Evolutionary conservation across 2,888 invertebrate species (phyloP).

Genomic region (Cryptosula pallasiana): DNA sequence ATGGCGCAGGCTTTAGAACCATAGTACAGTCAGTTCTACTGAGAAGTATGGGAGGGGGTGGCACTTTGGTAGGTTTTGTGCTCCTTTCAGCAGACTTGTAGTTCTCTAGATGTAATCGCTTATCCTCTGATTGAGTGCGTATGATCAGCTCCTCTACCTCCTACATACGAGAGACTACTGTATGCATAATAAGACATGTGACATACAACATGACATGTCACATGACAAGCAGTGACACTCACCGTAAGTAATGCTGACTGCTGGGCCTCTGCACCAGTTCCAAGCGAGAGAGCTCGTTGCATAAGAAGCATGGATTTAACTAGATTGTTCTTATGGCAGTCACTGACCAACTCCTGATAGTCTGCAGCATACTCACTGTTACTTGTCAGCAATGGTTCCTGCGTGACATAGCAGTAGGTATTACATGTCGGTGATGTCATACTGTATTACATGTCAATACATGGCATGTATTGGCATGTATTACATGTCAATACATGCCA

Average conservation of each 20-base stretch:
- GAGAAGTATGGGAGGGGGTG: slow-evolving; percentile 47
- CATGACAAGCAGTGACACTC: too few species aligned
- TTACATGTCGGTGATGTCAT: too few species aligned
- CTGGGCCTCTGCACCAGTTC: neutral
- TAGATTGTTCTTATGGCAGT: slow-evolving; percentile 41
- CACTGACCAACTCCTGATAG: slow-evolving; percentile 35
- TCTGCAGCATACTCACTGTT: neutral
- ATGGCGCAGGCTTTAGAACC: slow-evolving; percentile 47
- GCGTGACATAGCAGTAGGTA: too few species aligned
- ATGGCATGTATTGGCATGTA: too few species aligned
- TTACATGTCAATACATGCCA: too few species aligned
- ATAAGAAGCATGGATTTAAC: slow-evolving; percentile 44
- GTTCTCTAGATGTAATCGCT: slow-evolving; percentile 42
- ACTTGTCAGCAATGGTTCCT: neutral
- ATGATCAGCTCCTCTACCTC: slow-evolving; percentile 40
- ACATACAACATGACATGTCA: too few species aligned
- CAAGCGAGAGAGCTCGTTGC: slow-evolving; percentile 37
- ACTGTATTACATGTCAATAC: too few species aligned
- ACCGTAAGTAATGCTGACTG: slow-evolving; percentile 1
- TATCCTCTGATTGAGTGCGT: slow-evolving; percentile 44
- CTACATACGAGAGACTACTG: slow-evolving; percentile 32
- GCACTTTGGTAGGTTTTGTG: slow-evolving; percentile 34
- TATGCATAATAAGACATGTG: too few species aligned
- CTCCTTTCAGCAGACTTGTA: slow-evolving; percentile 27
- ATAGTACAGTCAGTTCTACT: slow-evolving; percentile 47